These are phyloP conservation scores for Protonemura montana DNA, from an alignment of 2,888 invertebrate species.

Conservation along the genomic window DNA sequence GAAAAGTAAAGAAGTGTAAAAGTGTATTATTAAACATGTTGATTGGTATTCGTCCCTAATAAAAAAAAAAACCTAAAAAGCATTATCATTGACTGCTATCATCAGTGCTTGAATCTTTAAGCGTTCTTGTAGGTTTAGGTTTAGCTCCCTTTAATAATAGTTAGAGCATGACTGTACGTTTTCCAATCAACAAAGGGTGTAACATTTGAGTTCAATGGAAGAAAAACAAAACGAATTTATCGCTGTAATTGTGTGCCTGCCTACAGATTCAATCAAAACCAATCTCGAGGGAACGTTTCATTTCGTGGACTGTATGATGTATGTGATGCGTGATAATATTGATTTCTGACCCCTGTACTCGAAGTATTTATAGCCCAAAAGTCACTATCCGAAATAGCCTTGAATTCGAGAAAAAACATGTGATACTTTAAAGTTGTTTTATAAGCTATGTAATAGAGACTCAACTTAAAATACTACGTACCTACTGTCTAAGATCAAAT, in stretches of 20 bases:
- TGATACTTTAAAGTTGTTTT: too few species aligned
- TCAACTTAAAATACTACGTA: not conserved
- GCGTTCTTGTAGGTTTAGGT: not conserved
- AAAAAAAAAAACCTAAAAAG: not conserved
- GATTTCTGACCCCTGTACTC: not conserved
- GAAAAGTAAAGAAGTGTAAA: not conserved
- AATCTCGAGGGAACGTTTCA: not conserved
- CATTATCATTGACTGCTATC: not conserved
- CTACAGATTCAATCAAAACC: not conserved
- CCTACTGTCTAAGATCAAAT: not conserved
- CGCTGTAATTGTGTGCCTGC: not conserved
- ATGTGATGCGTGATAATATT: not conserved
- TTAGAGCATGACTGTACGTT: not conserved
- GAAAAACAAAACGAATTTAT: not conserved
- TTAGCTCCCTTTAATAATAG: not conserved
- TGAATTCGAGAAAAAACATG: too few species aligned
- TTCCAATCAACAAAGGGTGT: slow-evolving; percentile 3
- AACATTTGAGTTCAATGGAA: not conserved
- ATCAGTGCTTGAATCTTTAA: not conserved
- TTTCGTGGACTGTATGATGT: not conserved
- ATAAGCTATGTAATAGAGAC: not conserved
- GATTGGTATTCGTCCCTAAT: not conserved
- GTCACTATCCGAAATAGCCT: too few species aligned
- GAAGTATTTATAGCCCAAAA: too few species aligned
- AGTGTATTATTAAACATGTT: not conserved